Percentiles rank a stretch among this genome's conserved stretches.
phyloP scores from a whole-genome alignment of 92 coral and sea anemone genomes.

The Siderastrea radians region DNA sequence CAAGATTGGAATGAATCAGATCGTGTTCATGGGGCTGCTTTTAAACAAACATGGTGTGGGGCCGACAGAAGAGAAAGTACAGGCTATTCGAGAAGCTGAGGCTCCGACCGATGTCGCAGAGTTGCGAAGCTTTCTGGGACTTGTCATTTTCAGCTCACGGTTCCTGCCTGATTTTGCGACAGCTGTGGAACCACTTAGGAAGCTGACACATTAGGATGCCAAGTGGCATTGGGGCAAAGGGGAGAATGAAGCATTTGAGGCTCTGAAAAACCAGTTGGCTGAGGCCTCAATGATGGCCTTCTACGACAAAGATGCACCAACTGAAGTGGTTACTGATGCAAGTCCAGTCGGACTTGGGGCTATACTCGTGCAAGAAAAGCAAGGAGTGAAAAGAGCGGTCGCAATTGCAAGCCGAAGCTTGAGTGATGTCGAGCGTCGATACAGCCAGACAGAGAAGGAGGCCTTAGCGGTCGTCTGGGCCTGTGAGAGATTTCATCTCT shows the following conservation, averaged over 20 bases:
- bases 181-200: constrained; percentile 32
- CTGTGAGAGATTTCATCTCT: constrained; percentile 37
- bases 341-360: constrained; percentile 48
- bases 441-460: constrained; percentile 33
- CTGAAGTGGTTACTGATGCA: constrained; percentile 46
- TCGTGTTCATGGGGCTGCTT: constrained; percentile 36
- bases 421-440: constrained; percentile 18
- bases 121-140: constrained; percentile 16
- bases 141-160: constrained; percentile 13
- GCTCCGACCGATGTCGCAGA: constrained; percentile 13
- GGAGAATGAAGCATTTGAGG: constrained; percentile 39
- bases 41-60: background rate
- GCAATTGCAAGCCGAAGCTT: constrained; percentile 26
- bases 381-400: constrained; percentile 28
- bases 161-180: constrained; percentile 42
- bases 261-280: constrained; percentile 34
- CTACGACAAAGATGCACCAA: constrained; percentile 46
- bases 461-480: constrained; percentile 43
- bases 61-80: background rate
- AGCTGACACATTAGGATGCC: background rate
- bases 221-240: constrained; percentile 50
- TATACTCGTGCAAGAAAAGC: constrained; percentile 19
- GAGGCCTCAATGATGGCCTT: constrained; percentile 51
- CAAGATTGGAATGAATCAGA: constrained; percentile 18
- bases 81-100: background rate